Conservation (phyloP, 1,140 invertebrate genomes). For the Magallana angulata region DNA sequence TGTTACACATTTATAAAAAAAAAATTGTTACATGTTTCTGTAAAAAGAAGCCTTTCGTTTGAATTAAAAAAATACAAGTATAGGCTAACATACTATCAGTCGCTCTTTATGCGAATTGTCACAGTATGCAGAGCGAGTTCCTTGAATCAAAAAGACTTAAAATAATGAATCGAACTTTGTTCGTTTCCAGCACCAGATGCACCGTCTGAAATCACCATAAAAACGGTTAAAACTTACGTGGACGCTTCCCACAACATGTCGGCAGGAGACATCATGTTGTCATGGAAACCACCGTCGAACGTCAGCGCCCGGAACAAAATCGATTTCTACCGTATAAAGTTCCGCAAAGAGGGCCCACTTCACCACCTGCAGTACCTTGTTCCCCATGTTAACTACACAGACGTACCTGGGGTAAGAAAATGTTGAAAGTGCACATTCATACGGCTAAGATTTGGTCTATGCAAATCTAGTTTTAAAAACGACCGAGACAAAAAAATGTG, state of each 20-base stretch:
- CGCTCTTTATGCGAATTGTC: too few species aligned
- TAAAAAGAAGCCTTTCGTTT: too few species aligned
- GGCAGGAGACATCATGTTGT: constrained; percentile 18
- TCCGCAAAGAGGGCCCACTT: constrained; percentile 15
- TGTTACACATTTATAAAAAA: too few species aligned
- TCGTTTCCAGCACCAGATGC: background rate
- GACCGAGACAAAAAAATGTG: too few species aligned
- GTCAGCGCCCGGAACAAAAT: constrained; percentile 26
- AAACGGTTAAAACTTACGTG: background rate
- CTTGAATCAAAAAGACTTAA: too few species aligned
- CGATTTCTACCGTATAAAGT: background rate
- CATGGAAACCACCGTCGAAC: constrained; percentile 27
- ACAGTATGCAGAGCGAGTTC: too few species aligned
- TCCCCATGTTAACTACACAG: background rate
- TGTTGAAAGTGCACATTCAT: too few species aligned
- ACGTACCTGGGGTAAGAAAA: background rate
- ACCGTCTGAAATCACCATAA: background rate
- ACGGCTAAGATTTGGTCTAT: too few species aligned
- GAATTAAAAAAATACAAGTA: too few species aligned
- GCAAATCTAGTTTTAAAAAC: too few species aligned
- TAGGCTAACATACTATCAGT: too few species aligned
- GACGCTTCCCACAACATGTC: background rate
- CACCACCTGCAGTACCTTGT: constrained; percentile 15
- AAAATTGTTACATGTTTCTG: too few species aligned
- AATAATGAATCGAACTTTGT: background rate